Conservation (phyloP, 1,140 invertebrate species). For the Macrobrachium rosenbergii region DNA sequence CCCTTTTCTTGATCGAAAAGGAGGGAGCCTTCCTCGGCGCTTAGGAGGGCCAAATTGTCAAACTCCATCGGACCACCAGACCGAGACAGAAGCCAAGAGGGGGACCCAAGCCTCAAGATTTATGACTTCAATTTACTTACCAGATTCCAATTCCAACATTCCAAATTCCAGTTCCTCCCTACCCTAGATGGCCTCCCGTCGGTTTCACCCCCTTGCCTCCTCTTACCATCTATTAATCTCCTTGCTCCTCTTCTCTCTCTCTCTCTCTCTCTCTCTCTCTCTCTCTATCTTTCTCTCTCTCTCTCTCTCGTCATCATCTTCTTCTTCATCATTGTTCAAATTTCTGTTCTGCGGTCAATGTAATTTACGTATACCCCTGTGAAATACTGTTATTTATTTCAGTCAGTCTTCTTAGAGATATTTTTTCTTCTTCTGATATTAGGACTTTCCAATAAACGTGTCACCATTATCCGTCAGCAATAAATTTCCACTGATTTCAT, state of each 20-base stretch:
- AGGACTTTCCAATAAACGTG: too few relatives aligned
- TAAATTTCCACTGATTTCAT: too few relatives aligned
- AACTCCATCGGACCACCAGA: not conserved
- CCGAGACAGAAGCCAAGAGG: not conserved
- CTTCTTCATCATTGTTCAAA: not conserved
- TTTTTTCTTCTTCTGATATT: too few relatives aligned
- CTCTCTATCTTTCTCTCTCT: too few relatives aligned
- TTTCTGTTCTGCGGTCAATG: not conserved
- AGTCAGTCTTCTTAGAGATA: too few relatives aligned
- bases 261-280: not conserved
- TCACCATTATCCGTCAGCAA: too few relatives aligned
- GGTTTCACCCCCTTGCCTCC: not conserved
- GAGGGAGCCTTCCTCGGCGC: not conserved
- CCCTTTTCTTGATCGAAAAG: conserved; percentile 3
- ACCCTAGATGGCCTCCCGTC: conserved; percentile 33
- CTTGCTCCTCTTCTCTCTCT: not conserved
- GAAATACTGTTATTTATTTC: too few relatives aligned
- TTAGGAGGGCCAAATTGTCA: not conserved
- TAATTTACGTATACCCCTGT: too few relatives aligned
- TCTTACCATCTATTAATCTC: not conserved
- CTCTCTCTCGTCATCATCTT: not conserved
- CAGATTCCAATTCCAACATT: conserved; percentile 53
- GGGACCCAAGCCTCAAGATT: conserved; percentile 19
- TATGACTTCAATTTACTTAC: conserved; percentile 54
- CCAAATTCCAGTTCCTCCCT: conserved; percentile 37